Base-by-base conservation (phyloP, 2,888 invertebrate species). In the Nematopogon swammerdamellus region DNA sequence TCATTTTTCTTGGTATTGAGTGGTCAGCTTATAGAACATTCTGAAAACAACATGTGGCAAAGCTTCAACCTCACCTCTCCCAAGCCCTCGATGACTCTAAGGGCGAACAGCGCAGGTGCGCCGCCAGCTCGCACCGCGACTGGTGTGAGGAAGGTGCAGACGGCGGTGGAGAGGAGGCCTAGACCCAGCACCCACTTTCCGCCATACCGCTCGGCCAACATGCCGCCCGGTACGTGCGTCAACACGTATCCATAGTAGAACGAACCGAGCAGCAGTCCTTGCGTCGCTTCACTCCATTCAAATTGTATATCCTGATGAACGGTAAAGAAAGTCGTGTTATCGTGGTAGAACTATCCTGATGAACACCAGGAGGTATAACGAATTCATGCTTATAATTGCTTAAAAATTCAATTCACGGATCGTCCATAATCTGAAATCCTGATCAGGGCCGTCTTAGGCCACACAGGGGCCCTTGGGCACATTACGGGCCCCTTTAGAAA, bases 241-340 rank as follows among this genome's bases (percentile, higher is more conserved):
- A 92, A 51, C 1, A 92, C 84, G 64, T 93, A 93, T 1, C 93
- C 92, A 74, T 90, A 92, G 70, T 91, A 94, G 66, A 94, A 93
- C 0, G 91, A 85, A 16, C 90, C 87, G 1, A 93, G 73, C 11
- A 92, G 84, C n/a, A 89, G 61, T 0, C 92, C 92, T 72, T 90
- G 88, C 1, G 85, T 81, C 18, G 82, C 70, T 65, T 87, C 85
- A 47, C 82, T 82, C 91, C 91, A 91, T 46, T 86, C 82, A 58
- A 85, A 87, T 14, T 67, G 51, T 2, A 61, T 53, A 2, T 54
- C 18, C 70, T 70, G 62, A 18, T 49, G 53, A 52, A 52, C 4
- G 25, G 25, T n/a, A n/a, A n/a, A n/a, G n/a, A n/a, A n/a, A n/a
- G n/a, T n/a, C n/a, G n/a, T n/a, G n/a, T n/a, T n/a, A n/a, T n/a